These are phyloP conservation scores for Axea sp. DNA, from an alignment of 2,888 invertebrate genomes.

Conservation along the genomic window DNA sequence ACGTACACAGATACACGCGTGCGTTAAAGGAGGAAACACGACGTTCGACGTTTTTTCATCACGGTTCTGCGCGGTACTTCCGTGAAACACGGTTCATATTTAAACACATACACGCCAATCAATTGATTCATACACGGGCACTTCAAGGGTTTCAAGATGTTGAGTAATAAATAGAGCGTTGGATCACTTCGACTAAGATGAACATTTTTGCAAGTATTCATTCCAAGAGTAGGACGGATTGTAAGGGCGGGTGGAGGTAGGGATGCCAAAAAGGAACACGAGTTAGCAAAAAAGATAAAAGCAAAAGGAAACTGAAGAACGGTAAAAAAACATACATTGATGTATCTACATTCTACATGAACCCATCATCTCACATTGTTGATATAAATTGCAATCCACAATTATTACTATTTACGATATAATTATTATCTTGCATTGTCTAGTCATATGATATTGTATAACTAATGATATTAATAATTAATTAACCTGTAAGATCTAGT, in stretches of 20 bases:
- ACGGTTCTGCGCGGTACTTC: slow-evolving; percentile 23
- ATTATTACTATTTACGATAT: slow-evolving; percentile 79
- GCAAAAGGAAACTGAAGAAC: slow-evolving; percentile 34
- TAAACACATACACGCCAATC: slow-evolving; percentile 6
- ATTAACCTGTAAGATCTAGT: slow-evolving; percentile 79
- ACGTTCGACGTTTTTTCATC: slow-evolving; percentile 34
- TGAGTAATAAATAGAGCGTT: slow-evolving; percentile 30
- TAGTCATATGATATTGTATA: slow-evolving; percentile 80
- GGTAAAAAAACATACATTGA: slow-evolving; percentile 53
- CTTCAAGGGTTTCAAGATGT: slow-evolving; percentile 20
- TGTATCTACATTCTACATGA: slow-evolving; percentile 70
- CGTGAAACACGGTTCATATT: background rate
- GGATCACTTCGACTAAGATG: slow-evolving; percentile 39
- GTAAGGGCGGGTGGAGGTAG: slow-evolving; percentile 33
- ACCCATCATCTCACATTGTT: slow-evolving; percentile 78
- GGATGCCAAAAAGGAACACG: slow-evolving; percentile 26
- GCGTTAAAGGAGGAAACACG: slow-evolving; percentile 5
- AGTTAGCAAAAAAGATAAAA: slow-evolving; percentile 15
- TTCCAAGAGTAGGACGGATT: slow-evolving; percentile 21
- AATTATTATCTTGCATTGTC: slow-evolving; percentile 80
- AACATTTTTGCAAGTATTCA: slow-evolving; percentile 31
- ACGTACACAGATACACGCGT: slow-evolving; percentile 12
- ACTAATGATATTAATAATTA: slow-evolving; percentile 79
- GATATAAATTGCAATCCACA: slow-evolving; percentile 79
- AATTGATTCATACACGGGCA: slow-evolving; percentile 10